These are phyloP conservation scores for Mamestra configurata DNA, from an alignment of 1,140 invertebrate genomes.

Conservation along the genomic window DNA sequence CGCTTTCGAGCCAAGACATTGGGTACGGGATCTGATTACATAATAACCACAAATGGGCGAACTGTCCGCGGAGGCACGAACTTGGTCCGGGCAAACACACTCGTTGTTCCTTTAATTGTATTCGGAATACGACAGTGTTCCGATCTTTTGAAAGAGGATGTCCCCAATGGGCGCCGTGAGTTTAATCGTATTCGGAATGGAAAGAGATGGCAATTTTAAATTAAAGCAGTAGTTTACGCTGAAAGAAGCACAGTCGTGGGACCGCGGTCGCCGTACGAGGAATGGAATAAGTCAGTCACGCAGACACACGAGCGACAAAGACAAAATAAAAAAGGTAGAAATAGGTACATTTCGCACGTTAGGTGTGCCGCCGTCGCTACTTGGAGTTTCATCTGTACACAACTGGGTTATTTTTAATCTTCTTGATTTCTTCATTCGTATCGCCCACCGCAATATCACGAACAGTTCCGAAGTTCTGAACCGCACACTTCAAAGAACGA, in stretches of 20 bases:
- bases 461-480: neutral
- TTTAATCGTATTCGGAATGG: constrained; percentile 5
- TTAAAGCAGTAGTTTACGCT: constrained; percentile 36
- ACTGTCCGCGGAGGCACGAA: constrained; percentile 16
- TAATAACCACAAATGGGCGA: constrained; percentile 27
- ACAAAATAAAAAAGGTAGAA: constrained; percentile 49
- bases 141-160: constrained; percentile 1
- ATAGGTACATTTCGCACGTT: constrained; percentile 48
- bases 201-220: neutral
- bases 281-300: constrained; percentile 48
- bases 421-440: constrained; percentile 48
- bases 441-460: constrained; percentile 7
- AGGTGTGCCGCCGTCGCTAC: constrained; percentile 26
- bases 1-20: constrained; percentile 33
- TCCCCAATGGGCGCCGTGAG: neutral
- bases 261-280: neutral
- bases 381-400: constrained; percentile 37
- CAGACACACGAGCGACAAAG: constrained; percentile 37
- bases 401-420: constrained; percentile 49
- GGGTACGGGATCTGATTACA: constrained; percentile 37
- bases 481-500: constrained; percentile 7
- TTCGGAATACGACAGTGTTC: constrained; percentile 16
- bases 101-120: constrained; percentile 23
- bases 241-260: constrained; percentile 17
- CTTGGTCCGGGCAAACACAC: constrained; percentile 8